phyloP scores from a whole-genome alignment of 2,888 invertebrate genomes.

The Vesta saturnalis region DNA sequence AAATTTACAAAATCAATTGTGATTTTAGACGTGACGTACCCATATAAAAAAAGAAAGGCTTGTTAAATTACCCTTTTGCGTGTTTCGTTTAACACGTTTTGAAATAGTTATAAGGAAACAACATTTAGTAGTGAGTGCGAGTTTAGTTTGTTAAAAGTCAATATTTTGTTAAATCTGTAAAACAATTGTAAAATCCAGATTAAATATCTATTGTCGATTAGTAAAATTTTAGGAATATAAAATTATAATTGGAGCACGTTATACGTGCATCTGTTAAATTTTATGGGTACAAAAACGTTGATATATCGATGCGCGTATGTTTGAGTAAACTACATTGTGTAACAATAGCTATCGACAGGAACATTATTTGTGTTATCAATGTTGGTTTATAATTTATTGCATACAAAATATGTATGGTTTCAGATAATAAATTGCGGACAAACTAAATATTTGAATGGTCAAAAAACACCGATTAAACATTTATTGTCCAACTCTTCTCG shows the following conservation, averaged over 20 bases:
- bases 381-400: conserved; percentile 51
- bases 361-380: conserved; percentile 49
- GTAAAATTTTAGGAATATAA: background rate
- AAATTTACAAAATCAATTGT: background rate
- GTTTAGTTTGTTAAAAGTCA: too few species aligned
- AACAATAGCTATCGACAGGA: conserved; percentile 51
- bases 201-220: background rate
- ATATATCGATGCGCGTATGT: conserved; percentile 28
- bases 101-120: too few species aligned
- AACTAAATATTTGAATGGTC: background rate
- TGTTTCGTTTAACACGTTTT: conserved; percentile 5
- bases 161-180: background rate
- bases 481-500: too few species aligned
- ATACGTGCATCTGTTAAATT: conserved; percentile 4
- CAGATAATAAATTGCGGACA: background rate
- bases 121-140: too few species aligned
- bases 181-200: background rate
- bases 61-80: background rate
- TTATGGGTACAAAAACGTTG: conserved; percentile 21
- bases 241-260: conserved; percentile 10
- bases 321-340: conserved; percentile 35
- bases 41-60: background rate
- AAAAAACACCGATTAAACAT: too few species aligned
- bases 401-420: conserved; percentile 52
- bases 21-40: background rate